Evolutionary conservation across 2,113 vertebrate genomes (phyloP).

Genomic region (Eurystomus gularis): DNA sequence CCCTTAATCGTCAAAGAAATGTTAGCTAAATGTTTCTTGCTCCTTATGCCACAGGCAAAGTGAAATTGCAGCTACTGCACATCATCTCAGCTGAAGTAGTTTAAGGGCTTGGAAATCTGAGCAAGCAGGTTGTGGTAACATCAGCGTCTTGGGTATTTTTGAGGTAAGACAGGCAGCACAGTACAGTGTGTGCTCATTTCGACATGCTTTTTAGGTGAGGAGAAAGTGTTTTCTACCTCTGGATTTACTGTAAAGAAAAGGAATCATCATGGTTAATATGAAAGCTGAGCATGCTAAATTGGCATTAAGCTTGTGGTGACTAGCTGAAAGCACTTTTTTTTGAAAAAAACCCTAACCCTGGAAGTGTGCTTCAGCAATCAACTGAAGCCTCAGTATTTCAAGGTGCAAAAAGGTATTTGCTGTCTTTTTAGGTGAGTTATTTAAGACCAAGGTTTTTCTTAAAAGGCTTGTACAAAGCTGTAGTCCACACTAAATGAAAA

Average conservation of each 20-base stretch:
- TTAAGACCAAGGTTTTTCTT: background rate
- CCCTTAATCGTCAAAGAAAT: conserved; percentile 16
- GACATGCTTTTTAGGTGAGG: conserved; percentile 48
- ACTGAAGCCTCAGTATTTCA: background rate
- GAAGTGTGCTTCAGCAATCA: background rate
- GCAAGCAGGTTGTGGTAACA: background rate
- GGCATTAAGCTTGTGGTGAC: background rate
- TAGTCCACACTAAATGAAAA: background rate
- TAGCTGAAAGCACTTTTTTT: background rate
- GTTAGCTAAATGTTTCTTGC: background rate
- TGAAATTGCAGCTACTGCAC: background rate
- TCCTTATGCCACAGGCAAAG: background rate
- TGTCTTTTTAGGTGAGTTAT: background rate
- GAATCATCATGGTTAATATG: background rate
- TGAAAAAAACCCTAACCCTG: background rate
- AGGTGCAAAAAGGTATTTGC: background rate
- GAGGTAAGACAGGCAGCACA: background rate
- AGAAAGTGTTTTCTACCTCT: conserved; percentile 32
- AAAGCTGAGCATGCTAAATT: conserved; percentile 20
- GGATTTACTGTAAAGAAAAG: conserved; percentile 34
- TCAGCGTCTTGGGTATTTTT: background rate
- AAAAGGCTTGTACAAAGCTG: background rate
- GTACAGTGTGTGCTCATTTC: background rate
- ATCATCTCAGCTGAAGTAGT: background rate
- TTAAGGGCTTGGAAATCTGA: conserved; percentile 10